phyloP scores from a whole-genome alignment of 2,888 invertebrate species.

The Nomada goodeniana region DNA sequence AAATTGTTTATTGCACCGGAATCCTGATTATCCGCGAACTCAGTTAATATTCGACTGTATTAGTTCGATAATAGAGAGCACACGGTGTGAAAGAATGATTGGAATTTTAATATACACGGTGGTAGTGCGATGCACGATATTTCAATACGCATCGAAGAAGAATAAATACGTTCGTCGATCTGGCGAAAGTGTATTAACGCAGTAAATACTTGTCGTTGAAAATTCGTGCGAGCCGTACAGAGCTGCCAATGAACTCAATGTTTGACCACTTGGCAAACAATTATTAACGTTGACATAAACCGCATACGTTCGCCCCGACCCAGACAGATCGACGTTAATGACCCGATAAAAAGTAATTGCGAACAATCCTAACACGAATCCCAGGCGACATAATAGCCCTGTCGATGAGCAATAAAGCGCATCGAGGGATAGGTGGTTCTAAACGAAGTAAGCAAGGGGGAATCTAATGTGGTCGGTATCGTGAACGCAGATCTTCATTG shows the following conservation, averaged over 20 bases:
- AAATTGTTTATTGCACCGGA: background rate
- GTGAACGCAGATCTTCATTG: conserved; percentile 66
- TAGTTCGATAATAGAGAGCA: background rate
- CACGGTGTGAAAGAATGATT: conserved; percentile 5
- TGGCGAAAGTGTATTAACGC: background rate
- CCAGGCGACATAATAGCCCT: conserved; percentile 34
- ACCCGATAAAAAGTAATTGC: conserved; percentile 2
- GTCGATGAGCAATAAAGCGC: conserved; percentile 42
- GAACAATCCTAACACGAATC: conserved; percentile 6
- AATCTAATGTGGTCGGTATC: conserved; percentile 66
- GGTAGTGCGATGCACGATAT: conserved; percentile 4
- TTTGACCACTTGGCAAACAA: background rate
- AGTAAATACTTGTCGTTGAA: background rate
- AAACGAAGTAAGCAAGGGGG: conserved; percentile 51
- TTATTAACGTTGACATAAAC: background rate
- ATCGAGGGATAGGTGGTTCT: conserved; percentile 40
- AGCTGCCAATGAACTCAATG: too few species aligned
- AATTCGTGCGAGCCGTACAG: background rate
- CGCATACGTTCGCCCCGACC: background rate
- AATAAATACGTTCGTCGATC: conserved; percentile 7
- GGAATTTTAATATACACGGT: conserved; percentile 13
- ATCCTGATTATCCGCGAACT: background rate
- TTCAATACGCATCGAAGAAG: conserved; percentile 5
- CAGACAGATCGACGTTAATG: conserved; percentile 1
- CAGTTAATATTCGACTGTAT: background rate